Evolutionary conservation across 2,888 invertebrate genomes (phyloP).

Genomic region (Tanaodytes sp.): DNA sequence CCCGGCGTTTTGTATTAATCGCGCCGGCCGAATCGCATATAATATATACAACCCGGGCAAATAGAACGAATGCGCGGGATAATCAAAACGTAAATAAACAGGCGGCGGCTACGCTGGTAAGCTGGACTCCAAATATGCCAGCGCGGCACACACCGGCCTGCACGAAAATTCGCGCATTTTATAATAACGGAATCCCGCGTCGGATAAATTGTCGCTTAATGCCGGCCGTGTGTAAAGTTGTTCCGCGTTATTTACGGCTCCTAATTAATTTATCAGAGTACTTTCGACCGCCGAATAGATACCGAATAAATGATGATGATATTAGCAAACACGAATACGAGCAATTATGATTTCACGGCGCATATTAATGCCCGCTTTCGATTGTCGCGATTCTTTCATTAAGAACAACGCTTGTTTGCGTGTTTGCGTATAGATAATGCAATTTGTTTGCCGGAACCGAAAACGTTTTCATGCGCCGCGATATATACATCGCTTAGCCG

Average conservation of each 20-base stretch:
- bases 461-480: too few species aligned
- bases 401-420: too few species aligned
- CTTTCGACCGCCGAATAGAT: constrained; percentile 38
- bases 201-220: constrained; percentile 51
- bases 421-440: too few species aligned
- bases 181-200: constrained; percentile 47
- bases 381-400: too few species aligned
- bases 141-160: constrained; percentile 10
- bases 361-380: neutral
- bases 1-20: constrained; percentile 33
- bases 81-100: constrained; percentile 56
- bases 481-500: too few species aligned
- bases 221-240: constrained; percentile 35
- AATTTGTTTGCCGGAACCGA: too few species aligned
- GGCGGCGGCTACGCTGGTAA: constrained; percentile 34
- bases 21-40: constrained; percentile 28
- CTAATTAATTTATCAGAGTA: constrained; percentile 50
- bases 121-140: constrained; percentile 46
- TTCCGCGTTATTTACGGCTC: constrained; percentile 29
- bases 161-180: constrained; percentile 47
- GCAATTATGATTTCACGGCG: constrained; percentile 27
- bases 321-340: constrained; percentile 26
- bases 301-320: constrained; percentile 35
- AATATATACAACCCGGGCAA: constrained; percentile 29
- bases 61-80: constrained; percentile 37